Evolutionary conservation across 2,888 invertebrate species (phyloP).

Genomic region (Osmoderma eremita): DNA sequence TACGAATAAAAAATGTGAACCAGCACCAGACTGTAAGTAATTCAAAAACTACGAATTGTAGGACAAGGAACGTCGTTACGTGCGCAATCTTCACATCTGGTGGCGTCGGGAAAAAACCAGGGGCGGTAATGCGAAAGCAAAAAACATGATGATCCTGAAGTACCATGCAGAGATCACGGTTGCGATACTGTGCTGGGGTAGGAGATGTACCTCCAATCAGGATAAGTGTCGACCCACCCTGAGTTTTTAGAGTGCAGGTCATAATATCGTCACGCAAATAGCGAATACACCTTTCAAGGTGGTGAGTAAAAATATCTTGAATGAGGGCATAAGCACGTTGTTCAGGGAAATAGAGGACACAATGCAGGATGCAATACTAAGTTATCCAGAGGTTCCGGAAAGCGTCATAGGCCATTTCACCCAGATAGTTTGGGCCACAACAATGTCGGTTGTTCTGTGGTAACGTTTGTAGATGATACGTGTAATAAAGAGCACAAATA

Average conservation of each 20-base stretch:
- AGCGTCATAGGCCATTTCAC: background rate
- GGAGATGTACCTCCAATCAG: conserved; percentile 1
- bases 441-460: background rate
- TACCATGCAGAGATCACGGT: conserved; percentile 5
- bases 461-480: background rate
- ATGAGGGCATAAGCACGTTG: background rate
- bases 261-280: background rate
- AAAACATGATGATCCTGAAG: conserved; percentile 4
- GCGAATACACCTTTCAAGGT: background rate
- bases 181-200: background rate
- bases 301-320: background rate
- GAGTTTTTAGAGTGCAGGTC: background rate
- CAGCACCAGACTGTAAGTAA: background rate
- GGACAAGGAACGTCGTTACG: background rate
- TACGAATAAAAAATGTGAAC: background rate
- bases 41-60: background rate
- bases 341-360: background rate
- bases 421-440: background rate
- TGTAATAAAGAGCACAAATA: background rate
- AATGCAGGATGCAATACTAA: background rate
- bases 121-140: background rate
- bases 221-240: background rate
- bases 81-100: background rate
- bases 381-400: background rate
- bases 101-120: background rate